Evolutionary conservation across 2,888 invertebrate genomes (phyloP), one percentile per base, ranked within the genome.

Genomic region (Mycalesis mineus): DNA sequence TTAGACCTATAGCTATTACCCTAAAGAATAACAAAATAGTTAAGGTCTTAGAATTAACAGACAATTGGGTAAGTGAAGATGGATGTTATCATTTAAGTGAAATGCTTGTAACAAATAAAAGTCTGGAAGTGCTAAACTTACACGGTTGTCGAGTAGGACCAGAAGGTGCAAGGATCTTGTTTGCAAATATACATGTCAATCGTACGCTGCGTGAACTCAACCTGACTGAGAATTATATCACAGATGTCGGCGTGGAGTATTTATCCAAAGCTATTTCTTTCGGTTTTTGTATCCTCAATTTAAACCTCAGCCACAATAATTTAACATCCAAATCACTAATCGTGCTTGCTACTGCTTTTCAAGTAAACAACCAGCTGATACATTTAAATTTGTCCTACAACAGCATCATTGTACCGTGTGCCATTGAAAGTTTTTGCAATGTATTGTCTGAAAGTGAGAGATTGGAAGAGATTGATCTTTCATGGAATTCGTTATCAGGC

Each of bases 71-170:
- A 28, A 64, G 54, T 47, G 61, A 65, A 31, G 75, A 77, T 45
- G 72, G 68, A 7, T 58, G 82, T 41, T 83, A 67, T 55, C 87
- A 88, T 72, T 68, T 88, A 54, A 76, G 83, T 1, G 72, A 77
- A 41, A 76, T 87, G 81, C 64, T 87, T 7, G 61, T 64, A 11
- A 65, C 41, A 1, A 86, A 88, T 63, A 66, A 58, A 7, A 66
- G 67, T 2, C 57, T 88, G 33, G 52, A 63, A 13, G 78, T 80
- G 55, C 63, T 88, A 9, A 79, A 75, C 62, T 67, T 88, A 37
- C 61, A 70, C 11, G 84, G 86, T 2, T 88, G 88, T 62, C 75
- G 70, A 63, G 80, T 86, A 31, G 85, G 85, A 0, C 59, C 73
- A 4, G 55, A 57, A 15, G 85, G 86, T 1, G 69, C 68, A 6